phyloP scores from a whole-genome alignment of 2,888 invertebrate species.

The Ornithoptera alexandrae region DNA sequence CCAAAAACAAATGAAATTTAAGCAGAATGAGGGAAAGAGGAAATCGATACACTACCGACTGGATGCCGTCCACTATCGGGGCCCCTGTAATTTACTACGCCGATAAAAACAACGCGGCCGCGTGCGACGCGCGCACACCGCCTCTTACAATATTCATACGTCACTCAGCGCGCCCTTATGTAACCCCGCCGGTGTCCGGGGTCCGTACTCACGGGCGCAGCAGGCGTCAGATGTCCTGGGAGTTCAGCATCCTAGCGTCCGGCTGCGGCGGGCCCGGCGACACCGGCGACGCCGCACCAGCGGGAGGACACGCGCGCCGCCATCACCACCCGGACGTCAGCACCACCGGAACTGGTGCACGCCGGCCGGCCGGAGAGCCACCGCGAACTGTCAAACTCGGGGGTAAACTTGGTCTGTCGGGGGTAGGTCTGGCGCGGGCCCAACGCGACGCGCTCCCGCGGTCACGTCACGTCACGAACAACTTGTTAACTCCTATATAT shows the following conservation, averaged over 20 bases:
- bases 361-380: conserved; percentile 45
- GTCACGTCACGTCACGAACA: background rate
- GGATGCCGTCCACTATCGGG: conserved; percentile 70
- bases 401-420: conserved; percentile 35
- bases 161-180: conserved; percentile 59
- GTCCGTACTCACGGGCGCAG: conserved; percentile 70
- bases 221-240: conserved; percentile 74
- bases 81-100: conserved; percentile 72
- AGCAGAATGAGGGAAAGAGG: conserved; percentile 77
- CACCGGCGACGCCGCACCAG: conserved; percentile 51
- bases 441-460: background rate
- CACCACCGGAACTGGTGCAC: conserved; percentile 32
- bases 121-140: conserved; percentile 46
- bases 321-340: conserved; percentile 65
- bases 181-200: conserved; percentile 47
- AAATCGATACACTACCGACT: conserved; percentile 63
- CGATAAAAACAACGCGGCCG: conserved; percentile 70
- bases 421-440: no score
- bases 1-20: conserved; percentile 78
- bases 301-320: conserved; percentile 70
- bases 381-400: conserved; percentile 63
- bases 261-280: conserved; percentile 57
- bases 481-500: conserved; percentile 56
- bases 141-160: conserved; percentile 64
- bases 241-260: conserved; percentile 69